phyloP scores from a whole-genome alignment of 2,797 vertebrate genomes.

The Tauraco hartlaubi region DNA sequence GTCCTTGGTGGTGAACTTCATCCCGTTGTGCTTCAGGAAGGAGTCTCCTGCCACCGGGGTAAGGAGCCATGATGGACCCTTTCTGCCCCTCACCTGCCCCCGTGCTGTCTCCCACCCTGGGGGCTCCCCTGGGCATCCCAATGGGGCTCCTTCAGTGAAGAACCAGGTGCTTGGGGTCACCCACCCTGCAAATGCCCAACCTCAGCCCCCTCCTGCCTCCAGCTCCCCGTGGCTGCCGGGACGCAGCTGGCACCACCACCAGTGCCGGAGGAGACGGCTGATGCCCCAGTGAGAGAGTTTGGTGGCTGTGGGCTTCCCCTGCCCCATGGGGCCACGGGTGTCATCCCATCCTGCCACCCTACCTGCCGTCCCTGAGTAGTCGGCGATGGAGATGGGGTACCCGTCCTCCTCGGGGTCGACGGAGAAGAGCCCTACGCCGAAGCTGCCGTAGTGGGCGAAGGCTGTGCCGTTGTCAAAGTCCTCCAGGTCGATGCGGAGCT shows the following conservation, averaged over 20 bases:
- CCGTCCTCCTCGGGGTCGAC: conserved; percentile 96
- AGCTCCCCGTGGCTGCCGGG: neutral
- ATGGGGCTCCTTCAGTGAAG: neutral
- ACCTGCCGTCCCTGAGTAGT: conserved; percentile 96
- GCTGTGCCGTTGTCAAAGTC: conserved; percentile 96
- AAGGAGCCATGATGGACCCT: neutral
- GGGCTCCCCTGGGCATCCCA: neutral
- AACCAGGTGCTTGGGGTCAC: neutral
- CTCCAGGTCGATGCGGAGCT: conserved; percentile 93
- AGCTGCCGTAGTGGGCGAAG: conserved; percentile 91
- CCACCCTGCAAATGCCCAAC: neutral
- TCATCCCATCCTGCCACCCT: neutral
- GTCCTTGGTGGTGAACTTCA: conserved; percentile 99
- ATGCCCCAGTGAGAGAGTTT: rapidly evolving
- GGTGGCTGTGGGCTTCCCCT: neutral
- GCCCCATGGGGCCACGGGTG: rapidly evolving
- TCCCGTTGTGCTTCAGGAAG: conserved; percentile 94
- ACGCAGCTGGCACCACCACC: rapidly evolving
- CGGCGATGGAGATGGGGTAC: conserved; percentile 90
- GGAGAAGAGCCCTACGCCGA: conserved; percentile 93
- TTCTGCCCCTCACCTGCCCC: neutral
- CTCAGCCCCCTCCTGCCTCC: neutral
- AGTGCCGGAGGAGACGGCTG: rapidly evolving
- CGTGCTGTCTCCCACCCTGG: rapidly evolving
- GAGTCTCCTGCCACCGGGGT: conserved; percentile 84